A percentile compares a stretch with the other conserved stretches of the same genome.
These are phyloP conservation scores for Paramormyrops hopkinsi DNA, from an alignment of 2,797 vertebrate genomes.

Conservation along the genomic window DNA sequence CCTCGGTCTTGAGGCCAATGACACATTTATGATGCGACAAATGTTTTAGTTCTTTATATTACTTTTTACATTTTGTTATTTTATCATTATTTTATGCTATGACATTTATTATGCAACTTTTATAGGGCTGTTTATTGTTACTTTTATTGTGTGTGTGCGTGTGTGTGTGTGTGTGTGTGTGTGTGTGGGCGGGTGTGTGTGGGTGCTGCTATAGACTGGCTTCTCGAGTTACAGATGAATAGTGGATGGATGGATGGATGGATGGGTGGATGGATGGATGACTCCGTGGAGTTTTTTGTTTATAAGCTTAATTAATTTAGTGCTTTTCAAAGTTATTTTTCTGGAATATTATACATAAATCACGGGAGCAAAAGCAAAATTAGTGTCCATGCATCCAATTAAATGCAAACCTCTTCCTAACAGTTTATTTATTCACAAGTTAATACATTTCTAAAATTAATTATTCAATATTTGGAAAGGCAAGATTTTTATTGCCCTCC, in stretches of 20 bases:
- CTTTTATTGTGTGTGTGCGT: not conserved
- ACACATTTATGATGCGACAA: not conserved
- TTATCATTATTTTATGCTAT: not conserved
- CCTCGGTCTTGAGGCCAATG: not conserved
- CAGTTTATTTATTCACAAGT: not conserved
- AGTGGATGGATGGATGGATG: not conserved
- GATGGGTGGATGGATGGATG: not conserved
- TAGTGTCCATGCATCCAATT: not conserved
- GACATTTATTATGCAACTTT: not conserved
- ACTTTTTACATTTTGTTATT: not conserved
- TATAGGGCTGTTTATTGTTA: not conserved
- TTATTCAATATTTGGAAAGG: not conserved
- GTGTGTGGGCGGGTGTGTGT: not conserved
- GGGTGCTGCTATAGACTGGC: not conserved
- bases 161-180: not conserved
- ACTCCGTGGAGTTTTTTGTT: not conserved
- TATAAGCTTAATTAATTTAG: not conserved
- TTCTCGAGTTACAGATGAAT: not conserved
- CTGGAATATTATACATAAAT: not conserved
- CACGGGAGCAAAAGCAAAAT: not conserved
- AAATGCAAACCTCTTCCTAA: not conserved
- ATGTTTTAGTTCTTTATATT: not conserved
- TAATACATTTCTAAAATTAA: conserved; percentile 9
- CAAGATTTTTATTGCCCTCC: not conserved
- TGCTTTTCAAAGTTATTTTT: not conserved